Evolutionary conservation across 2,888 invertebrate genomes (phyloP), one percentile per base, ranked within the genome.

Genomic region (Pyralis farinalis): DNA sequence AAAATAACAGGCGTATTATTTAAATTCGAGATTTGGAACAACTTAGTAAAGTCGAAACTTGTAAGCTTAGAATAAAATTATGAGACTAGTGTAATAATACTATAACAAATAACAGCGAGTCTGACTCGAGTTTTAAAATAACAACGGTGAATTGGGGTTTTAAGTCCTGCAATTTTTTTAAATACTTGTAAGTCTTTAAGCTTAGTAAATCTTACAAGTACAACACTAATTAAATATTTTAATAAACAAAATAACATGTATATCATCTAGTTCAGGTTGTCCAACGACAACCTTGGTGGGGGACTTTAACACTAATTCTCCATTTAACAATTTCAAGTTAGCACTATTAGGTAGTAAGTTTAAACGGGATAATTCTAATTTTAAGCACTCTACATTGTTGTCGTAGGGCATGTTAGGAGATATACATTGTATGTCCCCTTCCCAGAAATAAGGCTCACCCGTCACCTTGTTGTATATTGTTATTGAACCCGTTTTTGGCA

Each of bases 381-480:
- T 63, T 0, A 85, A 55, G 12, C 71, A 61, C 1, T 57, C 47
- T 0, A 40, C 9, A 12, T 55, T 47, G 29, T 61, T 55, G 4
- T 71, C 58, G 51, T 62, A 66, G 0, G 68, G 62, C 43, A 72
- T 50, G 20, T 58, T 57, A 8, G 67, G 56, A 0, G 72, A 63
- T 0, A 80, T 3, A 0, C 60, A 44, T 1, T 51, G 51, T 1
- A 87, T 58, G 0, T 55, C 48, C 0, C 83, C 81, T 0, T 62
- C 49, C 83, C 80, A 84, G 0, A 49, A 43, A 43, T 61, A 67
- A 0, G 85, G 84, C 27, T 84, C 74, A 0, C 80, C 81, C 0
- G 82, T 69, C 0, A 72, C 52, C 43, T 71, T 77, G 55, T 86
- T 84, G 64, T 75, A 85, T 0, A 75, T 50, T 0, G 81, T 84